Conservation (phyloP, 2,888 invertebrate genomes). For the Diadromus collaris region DNA sequence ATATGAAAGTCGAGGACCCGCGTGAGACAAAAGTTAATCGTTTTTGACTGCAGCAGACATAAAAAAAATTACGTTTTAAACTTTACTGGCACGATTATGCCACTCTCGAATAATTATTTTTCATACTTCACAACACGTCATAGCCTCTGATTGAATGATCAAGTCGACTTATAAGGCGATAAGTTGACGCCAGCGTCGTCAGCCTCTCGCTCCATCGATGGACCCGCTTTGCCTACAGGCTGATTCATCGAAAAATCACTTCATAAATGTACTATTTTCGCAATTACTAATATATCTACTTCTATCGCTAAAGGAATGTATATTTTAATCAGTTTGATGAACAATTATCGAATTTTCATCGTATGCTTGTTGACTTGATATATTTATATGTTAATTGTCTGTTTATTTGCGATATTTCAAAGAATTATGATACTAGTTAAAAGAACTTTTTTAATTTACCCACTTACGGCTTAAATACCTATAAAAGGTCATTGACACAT, state of each 20-base stretch:
- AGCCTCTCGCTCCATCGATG: conserved; percentile 6
- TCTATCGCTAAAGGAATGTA: not conserved
- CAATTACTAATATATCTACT: not conserved
- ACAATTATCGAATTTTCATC: not conserved
- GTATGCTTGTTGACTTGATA: not conserved
- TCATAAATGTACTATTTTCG: conserved; percentile 6
- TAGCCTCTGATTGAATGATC: conserved; percentile 4
- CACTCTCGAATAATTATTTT: not conserved
- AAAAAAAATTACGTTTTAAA: not conserved
- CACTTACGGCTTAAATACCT: not conserved
- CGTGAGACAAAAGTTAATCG: conserved; percentile 23
- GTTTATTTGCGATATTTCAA: too few relatives aligned
- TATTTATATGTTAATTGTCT: not conserved
- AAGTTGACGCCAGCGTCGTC: conserved; percentile 8
- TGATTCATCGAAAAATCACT: not conserved
- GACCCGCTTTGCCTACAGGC: not conserved
- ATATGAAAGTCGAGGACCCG: conserved; percentile 35
- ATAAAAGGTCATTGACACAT: not conserved
- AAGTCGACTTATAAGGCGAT: conserved; percentile 13
- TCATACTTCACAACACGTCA: conserved; percentile 14
- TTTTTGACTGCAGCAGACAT: not conserved
- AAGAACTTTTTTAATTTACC: not conserved
- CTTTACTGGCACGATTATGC: not conserved
- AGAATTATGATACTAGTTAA: not conserved
- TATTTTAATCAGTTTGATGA: not conserved